A percentile compares a stretch with the other conserved stretches of the same genome.
Conservation (phyloP, 2,888 invertebrate species). For the Polietes domitor region DNA sequence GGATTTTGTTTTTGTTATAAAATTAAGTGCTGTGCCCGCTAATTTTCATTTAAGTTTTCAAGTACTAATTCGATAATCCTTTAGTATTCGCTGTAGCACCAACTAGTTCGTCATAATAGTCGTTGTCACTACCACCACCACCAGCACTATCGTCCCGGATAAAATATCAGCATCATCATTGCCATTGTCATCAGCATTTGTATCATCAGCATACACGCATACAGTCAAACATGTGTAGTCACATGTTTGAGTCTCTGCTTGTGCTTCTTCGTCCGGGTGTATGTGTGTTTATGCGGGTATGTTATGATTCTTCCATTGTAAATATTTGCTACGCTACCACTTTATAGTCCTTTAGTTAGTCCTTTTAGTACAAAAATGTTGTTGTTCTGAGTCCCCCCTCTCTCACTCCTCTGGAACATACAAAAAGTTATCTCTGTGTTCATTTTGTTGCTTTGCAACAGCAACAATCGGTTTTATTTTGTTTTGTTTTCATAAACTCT, state of each 20-base stretch:
- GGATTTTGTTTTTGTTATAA: too few relatives aligned
- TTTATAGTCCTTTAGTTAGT: conserved; percentile 55
- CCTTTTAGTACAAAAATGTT: conserved; percentile 24
- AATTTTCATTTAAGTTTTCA: too few relatives aligned
- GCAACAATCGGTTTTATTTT: conserved; percentile 27
- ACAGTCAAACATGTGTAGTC: background rate
- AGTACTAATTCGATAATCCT: background rate
- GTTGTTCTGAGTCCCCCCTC: background rate
- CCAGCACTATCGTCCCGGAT: conserved; percentile 14
- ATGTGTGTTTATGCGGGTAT: background rate
- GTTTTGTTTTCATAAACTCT: background rate
- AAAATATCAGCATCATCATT: conserved; percentile 45
- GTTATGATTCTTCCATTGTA: conserved; percentile 46
- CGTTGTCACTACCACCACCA: conserved; percentile 1
- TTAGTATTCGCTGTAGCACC: background rate
- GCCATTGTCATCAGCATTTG: conserved; percentile 31
- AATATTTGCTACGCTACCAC: conserved; percentile 59
- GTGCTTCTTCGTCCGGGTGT: background rate
- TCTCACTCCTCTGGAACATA: background rate
- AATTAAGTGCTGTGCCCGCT: too few relatives aligned
- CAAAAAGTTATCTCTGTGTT: background rate
- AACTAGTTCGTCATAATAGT: too few relatives aligned
- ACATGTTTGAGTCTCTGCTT: background rate
- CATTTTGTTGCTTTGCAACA: background rate
- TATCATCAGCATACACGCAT: conserved; percentile 30